A percentile compares a stretch with the other conserved stretches of the same genome.
phyloP scores from a whole-genome alignment of 2,888 invertebrate species.

The Isotomurus palustris region DNA sequence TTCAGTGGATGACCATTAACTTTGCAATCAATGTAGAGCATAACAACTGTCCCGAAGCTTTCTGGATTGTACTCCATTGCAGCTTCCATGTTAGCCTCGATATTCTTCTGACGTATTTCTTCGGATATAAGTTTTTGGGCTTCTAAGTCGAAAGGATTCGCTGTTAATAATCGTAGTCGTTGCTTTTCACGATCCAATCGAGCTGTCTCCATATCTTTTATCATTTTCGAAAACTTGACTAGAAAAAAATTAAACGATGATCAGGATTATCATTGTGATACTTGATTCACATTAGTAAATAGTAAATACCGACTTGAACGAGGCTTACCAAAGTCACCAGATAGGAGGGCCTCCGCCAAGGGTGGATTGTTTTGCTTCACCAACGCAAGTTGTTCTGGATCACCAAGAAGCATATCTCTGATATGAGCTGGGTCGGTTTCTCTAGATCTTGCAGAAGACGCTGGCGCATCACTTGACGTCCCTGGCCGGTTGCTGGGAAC shows the following conservation, averaged over 20 bases:
- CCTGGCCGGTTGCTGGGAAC: slow-evolving; percentile 57
- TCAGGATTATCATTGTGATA: neutral
- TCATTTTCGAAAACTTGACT: slow-evolving; percentile 73
- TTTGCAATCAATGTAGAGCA: slow-evolving; percentile 95
- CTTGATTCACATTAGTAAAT: neutral
- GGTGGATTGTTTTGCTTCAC: slow-evolving; percentile 89
- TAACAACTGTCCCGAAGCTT: slow-evolving; percentile 93
- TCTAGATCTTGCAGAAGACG: slow-evolving; percentile 48
- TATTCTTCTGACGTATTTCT: slow-evolving; percentile 91
- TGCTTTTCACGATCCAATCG: slow-evolving; percentile 77
- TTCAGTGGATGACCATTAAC: slow-evolving; percentile 96
- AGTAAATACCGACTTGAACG: neutral
- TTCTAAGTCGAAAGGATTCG: slow-evolving; percentile 93
- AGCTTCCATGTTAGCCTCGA: slow-evolving; percentile 96
- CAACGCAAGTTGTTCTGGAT: slow-evolving; percentile 84
- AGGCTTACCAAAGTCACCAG: slow-evolving; percentile 65
- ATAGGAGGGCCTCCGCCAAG: slow-evolving; percentile 82
- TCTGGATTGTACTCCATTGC: slow-evolving; percentile 99
- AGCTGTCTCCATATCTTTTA: slow-evolving; percentile 75
- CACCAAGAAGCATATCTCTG: slow-evolving; percentile 77
- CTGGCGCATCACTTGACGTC: slow-evolving; percentile 17
- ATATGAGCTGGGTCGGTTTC: slow-evolving; percentile 65
- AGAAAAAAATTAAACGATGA: slow-evolving; percentile 44
- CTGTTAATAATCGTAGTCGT: slow-evolving; percentile 79
- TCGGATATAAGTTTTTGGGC: slow-evolving; percentile 92